These are phyloP conservation scores for Mamestra brassicae DNA, from an alignment of 2,888 invertebrate genomes.

Conservation along the genomic window DNA sequence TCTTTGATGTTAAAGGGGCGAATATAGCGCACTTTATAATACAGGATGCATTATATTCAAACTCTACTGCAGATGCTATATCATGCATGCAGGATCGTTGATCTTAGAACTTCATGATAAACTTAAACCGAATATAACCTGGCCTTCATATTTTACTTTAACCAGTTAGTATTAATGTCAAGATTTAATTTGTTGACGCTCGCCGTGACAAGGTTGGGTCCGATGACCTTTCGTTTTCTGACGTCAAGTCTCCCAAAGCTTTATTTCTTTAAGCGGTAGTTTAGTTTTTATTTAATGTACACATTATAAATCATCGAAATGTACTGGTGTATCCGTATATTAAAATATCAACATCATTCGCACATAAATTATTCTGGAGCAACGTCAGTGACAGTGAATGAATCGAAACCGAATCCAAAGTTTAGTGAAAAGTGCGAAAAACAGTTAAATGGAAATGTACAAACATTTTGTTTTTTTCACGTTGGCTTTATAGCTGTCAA, in stretches of 20 bases:
- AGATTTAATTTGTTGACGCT: conserved; percentile 40
- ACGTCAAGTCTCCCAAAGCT: conserved; percentile 37
- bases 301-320: conserved; percentile 41
- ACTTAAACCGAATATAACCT: conserved; percentile 31
- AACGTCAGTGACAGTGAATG: conserved; percentile 44
- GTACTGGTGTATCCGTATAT: conserved; percentile 31
- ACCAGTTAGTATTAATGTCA: conserved; percentile 28
- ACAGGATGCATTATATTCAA: conserved; percentile 64
- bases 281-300: conserved; percentile 32
- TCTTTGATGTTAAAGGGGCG: conserved; percentile 71
- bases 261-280: conserved; percentile 38
- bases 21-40: conserved; percentile 64
- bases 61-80: conserved; percentile 44
- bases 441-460: conserved; percentile 40
- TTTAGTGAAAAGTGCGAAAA: conserved; percentile 37
- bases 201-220: conserved; percentile 44
- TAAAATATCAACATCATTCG: conserved; percentile 53
- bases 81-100: conserved; percentile 39
- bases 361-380: conserved; percentile 36
- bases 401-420: conserved; percentile 26
- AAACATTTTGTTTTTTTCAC: conserved; percentile 43
- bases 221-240: conserved; percentile 50
- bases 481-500: conserved; percentile 57
- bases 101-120: conserved; percentile 36
- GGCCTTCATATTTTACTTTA: conserved; percentile 41